These are phyloP conservation scores for Nomia melanderi DNA, from an alignment of 1,140 invertebrate species.

Conservation along the genomic window DNA sequence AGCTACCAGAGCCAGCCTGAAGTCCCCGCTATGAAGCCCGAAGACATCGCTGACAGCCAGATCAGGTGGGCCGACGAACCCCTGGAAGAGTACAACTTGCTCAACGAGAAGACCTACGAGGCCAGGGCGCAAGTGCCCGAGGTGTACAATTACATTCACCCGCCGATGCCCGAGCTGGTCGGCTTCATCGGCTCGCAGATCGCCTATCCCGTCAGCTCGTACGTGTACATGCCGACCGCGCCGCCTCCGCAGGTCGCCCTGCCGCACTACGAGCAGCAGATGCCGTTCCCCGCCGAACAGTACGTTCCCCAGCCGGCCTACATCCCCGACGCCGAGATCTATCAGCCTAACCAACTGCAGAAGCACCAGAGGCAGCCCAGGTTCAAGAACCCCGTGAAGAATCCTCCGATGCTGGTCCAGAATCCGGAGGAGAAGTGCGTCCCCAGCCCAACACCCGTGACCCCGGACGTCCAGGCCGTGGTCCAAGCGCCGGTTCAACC, in stretches of 20 bases:
- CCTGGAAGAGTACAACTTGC: slow-evolving; percentile 55
- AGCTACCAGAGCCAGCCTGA: slow-evolving; percentile 9
- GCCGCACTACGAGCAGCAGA: slow-evolving; percentile 64
- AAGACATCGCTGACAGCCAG: slow-evolving; percentile 13
- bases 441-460: slow-evolving; percentile 8
- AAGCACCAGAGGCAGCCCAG: slow-evolving; percentile 24
- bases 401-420: neutral
- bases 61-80: slow-evolving; percentile 61
- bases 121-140: slow-evolving; percentile 41
- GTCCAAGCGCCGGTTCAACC: neutral
- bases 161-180: slow-evolving; percentile 79
- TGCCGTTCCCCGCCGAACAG: slow-evolving; percentile 60
- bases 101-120: slow-evolving; percentile 45
- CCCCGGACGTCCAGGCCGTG: neutral
- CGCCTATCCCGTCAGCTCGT: slow-evolving; percentile 72
- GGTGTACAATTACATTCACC: slow-evolving; percentile 80
- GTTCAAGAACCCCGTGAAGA: neutral
- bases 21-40: neutral
- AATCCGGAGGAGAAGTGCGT: slow-evolving; percentile 26
- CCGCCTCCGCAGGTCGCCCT: slow-evolving; percentile 64
- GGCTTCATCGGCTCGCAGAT: slow-evolving; percentile 80
- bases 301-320: slow-evolving; percentile 67
- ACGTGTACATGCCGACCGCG: slow-evolving; percentile 65
- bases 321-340: slow-evolving; percentile 62
- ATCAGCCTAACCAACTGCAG: slow-evolving; percentile 58